Evolutionary conservation across 1,140 invertebrate species (phyloP).

Genomic region (Procambarus virginalis): DNA sequence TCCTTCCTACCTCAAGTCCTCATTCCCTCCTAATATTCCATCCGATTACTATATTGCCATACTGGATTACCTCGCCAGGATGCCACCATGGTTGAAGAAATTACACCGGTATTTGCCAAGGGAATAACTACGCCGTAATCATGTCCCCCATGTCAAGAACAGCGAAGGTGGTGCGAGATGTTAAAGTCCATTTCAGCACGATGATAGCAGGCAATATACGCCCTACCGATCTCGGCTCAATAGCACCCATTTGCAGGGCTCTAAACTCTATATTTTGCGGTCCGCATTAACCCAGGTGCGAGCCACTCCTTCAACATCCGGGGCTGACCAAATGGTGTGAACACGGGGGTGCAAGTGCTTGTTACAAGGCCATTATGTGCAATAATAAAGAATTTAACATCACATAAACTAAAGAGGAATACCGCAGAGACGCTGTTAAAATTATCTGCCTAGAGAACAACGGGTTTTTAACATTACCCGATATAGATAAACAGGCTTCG

Average conservation of each 20-base stretch:
- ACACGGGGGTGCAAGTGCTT: not conserved
- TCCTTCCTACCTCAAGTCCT: no score
- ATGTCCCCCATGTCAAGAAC: not conserved
- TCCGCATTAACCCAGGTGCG: not conserved
- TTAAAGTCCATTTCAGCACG: not conserved
- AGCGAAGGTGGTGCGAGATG: not conserved
- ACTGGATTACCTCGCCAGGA: not conserved
- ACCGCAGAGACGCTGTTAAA: slow-evolving; percentile 24
- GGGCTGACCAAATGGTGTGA: slow-evolving; percentile 18
- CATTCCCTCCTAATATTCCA: no score
- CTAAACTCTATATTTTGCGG: slow-evolving; percentile 21
- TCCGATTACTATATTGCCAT: no score
- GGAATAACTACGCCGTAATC: not conserved
- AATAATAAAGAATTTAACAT: slow-evolving; percentile 34
- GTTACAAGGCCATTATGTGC: slow-evolving; percentile 33
- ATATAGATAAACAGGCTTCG: not conserved
- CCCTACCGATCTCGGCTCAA: not conserved
- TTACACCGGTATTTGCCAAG: not conserved
- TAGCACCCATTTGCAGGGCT: slow-evolving; percentile 6
- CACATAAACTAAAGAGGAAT: slow-evolving; percentile 28
- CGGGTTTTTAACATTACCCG: not conserved
- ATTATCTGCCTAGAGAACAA: not conserved
- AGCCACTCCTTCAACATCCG: slow-evolving; percentile 13
- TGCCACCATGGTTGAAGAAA: not conserved
- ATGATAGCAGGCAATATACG: not conserved